These are phyloP conservation scores for Psittacara wagleri DNA, from an alignment of 2,113 vertebrate species.

Conservation along the genomic window DNA sequence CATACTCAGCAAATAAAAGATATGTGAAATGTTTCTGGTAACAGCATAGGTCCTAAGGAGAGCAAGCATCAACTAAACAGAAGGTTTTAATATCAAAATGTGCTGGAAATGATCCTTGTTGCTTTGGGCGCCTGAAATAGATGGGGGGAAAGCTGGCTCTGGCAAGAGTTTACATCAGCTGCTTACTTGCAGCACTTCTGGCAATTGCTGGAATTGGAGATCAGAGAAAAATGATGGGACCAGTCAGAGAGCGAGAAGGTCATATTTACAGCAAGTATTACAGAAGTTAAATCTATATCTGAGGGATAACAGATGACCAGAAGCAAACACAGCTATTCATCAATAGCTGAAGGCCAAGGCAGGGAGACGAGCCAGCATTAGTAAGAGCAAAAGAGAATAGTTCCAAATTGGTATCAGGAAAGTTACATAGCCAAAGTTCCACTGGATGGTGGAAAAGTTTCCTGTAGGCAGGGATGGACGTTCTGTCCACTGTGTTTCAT, in stretches of 20 bases:
- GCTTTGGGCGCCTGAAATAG: background rate
- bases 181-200: slow-evolving; percentile 10
- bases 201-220: slow-evolving; percentile 19
- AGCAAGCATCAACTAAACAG: slow-evolving; percentile 6
- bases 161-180: slow-evolving; percentile 19
- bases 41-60: background rate
- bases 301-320: slow-evolving; percentile 27
- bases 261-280: slow-evolving; percentile 47
- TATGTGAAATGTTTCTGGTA: slow-evolving; percentile 20
- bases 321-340: slow-evolving; percentile 36
- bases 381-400: background rate
- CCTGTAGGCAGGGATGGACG: background rate
- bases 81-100: slow-evolving; percentile 17
- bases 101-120: background rate
- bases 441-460: background rate
- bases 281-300: slow-evolving; percentile 56
- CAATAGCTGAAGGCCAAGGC: slow-evolving; percentile 47
- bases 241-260: slow-evolving; percentile 33
- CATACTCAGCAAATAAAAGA: slow-evolving; percentile 38
- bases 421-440: background rate
- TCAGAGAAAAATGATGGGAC: slow-evolving; percentile 40
- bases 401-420: background rate
- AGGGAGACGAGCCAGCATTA: background rate
- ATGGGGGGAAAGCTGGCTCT: background rate
- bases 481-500: background rate